These are phyloP conservation scores for Brachymystax lenok DNA, from an alignment of 2,797 vertebrate genomes.

Conservation along the genomic window DNA sequence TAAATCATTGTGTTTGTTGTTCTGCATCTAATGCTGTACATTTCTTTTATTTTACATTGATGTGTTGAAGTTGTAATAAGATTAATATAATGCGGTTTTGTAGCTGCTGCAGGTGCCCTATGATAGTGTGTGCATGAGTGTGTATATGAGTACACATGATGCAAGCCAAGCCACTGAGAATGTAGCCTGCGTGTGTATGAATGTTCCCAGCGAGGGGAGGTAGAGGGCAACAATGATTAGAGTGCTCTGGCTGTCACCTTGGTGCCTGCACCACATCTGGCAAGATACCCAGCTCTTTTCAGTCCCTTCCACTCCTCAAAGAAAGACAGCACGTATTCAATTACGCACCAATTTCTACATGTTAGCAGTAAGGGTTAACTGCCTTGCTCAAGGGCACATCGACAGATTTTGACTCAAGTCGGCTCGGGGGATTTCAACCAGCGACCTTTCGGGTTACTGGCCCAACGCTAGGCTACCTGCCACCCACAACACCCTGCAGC, in stretches of 20 bases:
- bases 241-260: conserved; percentile 25
- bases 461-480: conserved; percentile 3
- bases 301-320: conserved; percentile 42
- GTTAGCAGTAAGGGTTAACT: too few species aligned
- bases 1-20: not conserved
- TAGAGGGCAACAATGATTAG: conserved; percentile 28
- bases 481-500: conserved; percentile 38
- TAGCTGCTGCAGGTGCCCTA: not conserved
- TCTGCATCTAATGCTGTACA: not conserved
- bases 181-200: conserved; percentile 13
- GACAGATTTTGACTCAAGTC: too few species aligned
- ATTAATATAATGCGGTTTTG: not conserved
- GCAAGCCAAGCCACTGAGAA: not conserved
- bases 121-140: not conserved
- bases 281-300: conserved; percentile 31
- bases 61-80: not conserved
- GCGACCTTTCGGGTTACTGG: too few species aligned
- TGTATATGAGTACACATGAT: not conserved
- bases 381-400: too few species aligned
- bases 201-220: not conserved
- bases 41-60: too few species aligned
- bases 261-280: conserved; percentile 39
- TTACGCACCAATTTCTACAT: conserved; percentile 43
- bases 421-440: too few species aligned
- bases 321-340: conserved; percentile 52